Evolutionary conservation across 2,113 vertebrate species (phyloP), one percentile per base, ranked within the genome.

Genomic region (Psittacus erithacus): DNA sequence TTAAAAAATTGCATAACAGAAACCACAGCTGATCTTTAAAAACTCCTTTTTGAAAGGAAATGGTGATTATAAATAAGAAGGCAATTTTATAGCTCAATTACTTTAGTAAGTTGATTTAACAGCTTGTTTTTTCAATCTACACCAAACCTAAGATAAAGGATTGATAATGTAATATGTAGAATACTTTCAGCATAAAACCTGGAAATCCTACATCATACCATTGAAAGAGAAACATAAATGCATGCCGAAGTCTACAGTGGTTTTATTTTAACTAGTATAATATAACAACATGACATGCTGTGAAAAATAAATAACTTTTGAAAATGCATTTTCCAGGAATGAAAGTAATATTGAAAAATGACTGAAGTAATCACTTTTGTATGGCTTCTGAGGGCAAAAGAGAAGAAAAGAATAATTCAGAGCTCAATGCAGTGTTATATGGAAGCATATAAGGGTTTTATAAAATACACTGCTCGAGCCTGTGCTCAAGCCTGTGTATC

Each of bases 251-350:
- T 91, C 95, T 95, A 96, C 95, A 97, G 96, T 96, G 96, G 96
- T 98, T 98, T 98, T 98, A 98, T 98, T 98, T 98, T 98, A 98
- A 97, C 98, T 98, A 98, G 97, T 97, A 96, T 96, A 97, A 96
- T 98, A 96, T 97, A 98, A 97, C 97, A 98, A 98, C 97, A 93
- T 97, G 97, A 97, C 96, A 97, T 95, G 87, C 97, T 95, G 97
- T 97, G 97, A 97, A 97, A 97, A 98, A 98, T 98, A 98, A 98
- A 97, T 98, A 98, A 98, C 96, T 97, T 98, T 97, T 97, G 98
- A 97, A 97, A 98, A 97, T 97, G 97, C 97, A 95, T 98, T 98
- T 98, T 97, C 97, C 95, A 94, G 96, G 96, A 97, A 97, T 97
- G 97, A 97, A 98, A 97, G 97, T 98, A 97, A 98, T 98, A 98